These are phyloP conservation scores for Diarsia rubi DNA, from an alignment of 2,888 invertebrate species.

Conservation along the genomic window DNA sequence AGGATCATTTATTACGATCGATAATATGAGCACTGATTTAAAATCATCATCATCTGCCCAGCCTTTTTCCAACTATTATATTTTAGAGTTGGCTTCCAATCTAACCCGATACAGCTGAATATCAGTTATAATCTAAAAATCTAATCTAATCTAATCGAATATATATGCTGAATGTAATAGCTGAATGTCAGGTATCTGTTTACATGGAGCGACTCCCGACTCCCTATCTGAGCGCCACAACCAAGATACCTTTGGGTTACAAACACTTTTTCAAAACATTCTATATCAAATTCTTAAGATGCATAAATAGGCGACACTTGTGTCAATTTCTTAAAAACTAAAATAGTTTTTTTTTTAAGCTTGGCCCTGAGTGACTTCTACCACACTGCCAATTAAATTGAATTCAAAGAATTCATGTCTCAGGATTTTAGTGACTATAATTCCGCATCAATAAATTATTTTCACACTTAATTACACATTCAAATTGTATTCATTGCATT, in stretches of 20 bases:
- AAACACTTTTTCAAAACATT: background rate
- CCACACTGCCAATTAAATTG: constrained; percentile 1
- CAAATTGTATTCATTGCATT: constrained; percentile 63
- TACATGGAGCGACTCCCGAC: no score
- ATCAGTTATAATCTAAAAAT: no score
- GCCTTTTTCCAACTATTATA: no score
- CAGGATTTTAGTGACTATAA: constrained; percentile 39
- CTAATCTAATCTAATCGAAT: no score
- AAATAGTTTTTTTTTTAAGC: background rate
- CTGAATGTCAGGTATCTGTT: no score
- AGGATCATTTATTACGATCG: no score
- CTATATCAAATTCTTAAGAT: background rate
- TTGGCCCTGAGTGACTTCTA: background rate
- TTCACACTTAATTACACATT: constrained; percentile 52
- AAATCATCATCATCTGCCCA: background rate
- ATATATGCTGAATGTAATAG: no score
- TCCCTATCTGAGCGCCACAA: no score
- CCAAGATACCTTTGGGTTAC: no score
- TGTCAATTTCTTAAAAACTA: background rate
- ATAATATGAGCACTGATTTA: background rate
- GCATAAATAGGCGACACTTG: background rate
- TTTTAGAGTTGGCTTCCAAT: no score
- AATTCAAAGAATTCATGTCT: constrained; percentile 16
- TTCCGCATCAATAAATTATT: constrained; percentile 41
- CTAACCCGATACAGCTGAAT: no score